phyloP scores from a whole-genome alignment of 1,140 invertebrate genomes.

The Caenorhabditis brenneri region DNA sequence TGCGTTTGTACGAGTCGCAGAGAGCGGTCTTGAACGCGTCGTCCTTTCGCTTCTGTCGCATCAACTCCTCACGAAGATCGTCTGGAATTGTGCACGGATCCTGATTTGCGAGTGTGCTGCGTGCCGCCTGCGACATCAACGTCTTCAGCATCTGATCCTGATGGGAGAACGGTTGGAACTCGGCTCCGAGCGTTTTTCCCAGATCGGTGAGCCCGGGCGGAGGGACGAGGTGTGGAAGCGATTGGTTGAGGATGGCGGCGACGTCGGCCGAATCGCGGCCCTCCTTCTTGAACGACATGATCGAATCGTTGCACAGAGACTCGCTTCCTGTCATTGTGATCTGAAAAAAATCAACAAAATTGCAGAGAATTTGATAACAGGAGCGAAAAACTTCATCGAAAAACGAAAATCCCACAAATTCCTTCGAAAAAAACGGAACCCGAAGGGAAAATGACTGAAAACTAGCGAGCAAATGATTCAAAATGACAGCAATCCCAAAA shows the following conservation, averaged over 20 bases:
- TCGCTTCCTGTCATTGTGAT: conserved; percentile 19
- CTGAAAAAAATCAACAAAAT: background rate
- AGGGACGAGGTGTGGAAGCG: background rate
- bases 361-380: background rate
- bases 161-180: background rate
- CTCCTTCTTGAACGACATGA: background rate
- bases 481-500: no score
- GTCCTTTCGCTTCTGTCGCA: conserved; percentile 20
- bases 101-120: background rate
- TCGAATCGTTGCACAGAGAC: background rate
- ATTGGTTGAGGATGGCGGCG: background rate
- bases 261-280: background rate
- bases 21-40: conserved; percentile 91
- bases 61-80: background rate
- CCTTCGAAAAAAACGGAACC: background rate
- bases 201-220: background rate
- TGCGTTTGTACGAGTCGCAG: conserved; percentile 92
- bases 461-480: no score
- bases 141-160: background rate
- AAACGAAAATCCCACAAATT: no score
- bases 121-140: background rate
- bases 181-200: background rate
- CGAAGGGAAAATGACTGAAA: no score
- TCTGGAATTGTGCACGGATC: conserved; percentile 23
- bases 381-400: background rate